Base-by-base conservation (phyloP, 2,797 vertebrate genomes). In the Enteromius unitaeniatus region DNA sequence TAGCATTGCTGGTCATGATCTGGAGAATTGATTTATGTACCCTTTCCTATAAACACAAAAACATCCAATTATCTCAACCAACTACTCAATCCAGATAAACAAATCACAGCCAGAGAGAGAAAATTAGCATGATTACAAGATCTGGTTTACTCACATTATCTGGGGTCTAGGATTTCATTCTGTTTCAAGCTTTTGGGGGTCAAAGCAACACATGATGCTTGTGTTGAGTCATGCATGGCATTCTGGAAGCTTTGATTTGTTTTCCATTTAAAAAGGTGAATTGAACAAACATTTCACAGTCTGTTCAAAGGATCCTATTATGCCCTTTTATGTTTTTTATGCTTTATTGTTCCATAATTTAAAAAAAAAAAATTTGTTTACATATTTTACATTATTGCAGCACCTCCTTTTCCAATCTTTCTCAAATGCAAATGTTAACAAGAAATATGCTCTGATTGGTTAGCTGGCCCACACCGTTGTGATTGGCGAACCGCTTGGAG, bases 61-160 rank as follows among this genome's bases (percentile, higher is more conserved):
- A 60, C 40, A 21, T 73, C 26, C 37, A 62, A 77, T 78, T 78
- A 78, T 78, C 55, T 78, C 75, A 78, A 78, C 23, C 37, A 15
- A 78, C 55, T 62, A 42, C 13, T 62, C 37, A 62, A 60, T 62
- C 53, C 53, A 60, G 74, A 42, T 42, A 64, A 6, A 64, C n/a
- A 78, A 78, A 78, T 42, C 53, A 42, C n/a, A 77, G 49, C 73
- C 19, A 40, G 37, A 75, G 53, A 78, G 58, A 62, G 37, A 37
- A 64, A 78, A 62, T 28, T 78, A 64, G 2, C 76, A 78, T 78
- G 75, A 78, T 78, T 78, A 64, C 58, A 75, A 75, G 73, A 75
- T 75, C 51, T 40, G n/a, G 31, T 78, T 28, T 62, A 77, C 75
- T 42, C 8, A 28, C 40, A 42, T 58, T 23, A 42, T 77, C 74